Conservation (phyloP, 2,797 vertebrate species). For the Sorex maritimensis region DNA sequence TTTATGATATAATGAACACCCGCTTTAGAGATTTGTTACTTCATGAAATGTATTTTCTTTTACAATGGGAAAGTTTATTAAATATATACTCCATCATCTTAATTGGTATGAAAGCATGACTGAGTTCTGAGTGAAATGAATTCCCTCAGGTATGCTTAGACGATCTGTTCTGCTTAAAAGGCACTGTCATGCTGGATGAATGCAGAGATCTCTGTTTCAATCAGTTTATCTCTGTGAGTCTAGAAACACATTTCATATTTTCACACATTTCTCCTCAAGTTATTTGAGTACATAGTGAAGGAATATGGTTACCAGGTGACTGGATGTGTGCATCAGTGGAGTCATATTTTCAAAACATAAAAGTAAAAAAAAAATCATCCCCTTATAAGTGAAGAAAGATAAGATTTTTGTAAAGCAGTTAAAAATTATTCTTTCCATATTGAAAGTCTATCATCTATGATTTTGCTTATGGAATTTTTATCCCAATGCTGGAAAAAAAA, state of each 20-base stretch:
- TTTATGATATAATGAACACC: constrained; percentile 79
- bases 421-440: constrained; percentile 16
- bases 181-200: not conserved
- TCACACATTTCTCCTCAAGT: not conserved
- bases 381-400: not conserved
- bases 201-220: not conserved
- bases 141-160: constrained; percentile 56
- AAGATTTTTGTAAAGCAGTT: not conserved
- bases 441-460: not conserved
- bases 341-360: constrained; percentile 53
- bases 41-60: constrained; percentile 72
- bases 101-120: constrained; percentile 84
- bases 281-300: constrained; percentile 5
- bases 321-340: not conserved
- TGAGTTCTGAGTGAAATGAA: constrained; percentile 61
- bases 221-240: not conserved
- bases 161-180: constrained; percentile 46
- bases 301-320: not conserved
- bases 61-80: constrained; percentile 84
- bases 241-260: not conserved
- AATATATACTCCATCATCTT: constrained; percentile 84
- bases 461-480: constrained; percentile 9
- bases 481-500: constrained; percentile 11
- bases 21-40: constrained; percentile 78
- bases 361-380: not conserved